These are phyloP conservation scores for Patiria miniata DNA, from an alignment of 35 echinoderm and acorn worm species.

Conservation along the genomic window DNA sequence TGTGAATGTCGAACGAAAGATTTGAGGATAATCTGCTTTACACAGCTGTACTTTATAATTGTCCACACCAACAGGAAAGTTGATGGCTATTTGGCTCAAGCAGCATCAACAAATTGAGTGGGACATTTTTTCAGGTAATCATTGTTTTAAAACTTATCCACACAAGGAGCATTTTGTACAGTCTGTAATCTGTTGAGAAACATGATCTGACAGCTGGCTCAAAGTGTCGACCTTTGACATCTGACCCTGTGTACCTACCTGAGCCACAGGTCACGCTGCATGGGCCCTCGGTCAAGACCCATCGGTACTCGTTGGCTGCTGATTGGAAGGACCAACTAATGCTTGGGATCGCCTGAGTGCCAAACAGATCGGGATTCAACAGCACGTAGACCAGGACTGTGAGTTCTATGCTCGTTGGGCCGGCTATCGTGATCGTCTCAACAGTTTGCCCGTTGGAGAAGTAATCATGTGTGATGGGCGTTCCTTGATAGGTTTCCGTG, in stretches of 20 bases:
- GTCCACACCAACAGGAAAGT: too few relatives aligned
- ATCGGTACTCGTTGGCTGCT: not conserved
- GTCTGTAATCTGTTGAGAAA: too few relatives aligned
- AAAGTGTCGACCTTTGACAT: not conserved
- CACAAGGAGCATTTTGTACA: too few relatives aligned
- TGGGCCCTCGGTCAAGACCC: not conserved
- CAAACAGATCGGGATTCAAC: not conserved
- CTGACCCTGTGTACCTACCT: not conserved
- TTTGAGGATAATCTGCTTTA: too few relatives aligned
- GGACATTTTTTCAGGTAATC: too few relatives aligned
- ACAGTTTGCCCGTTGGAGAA: not conserved
- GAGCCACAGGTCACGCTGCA: constrained; percentile 1
- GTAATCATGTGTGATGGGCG: not conserved
- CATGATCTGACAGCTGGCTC: too few relatives aligned
- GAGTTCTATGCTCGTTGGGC: not conserved
- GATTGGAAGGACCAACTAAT: not conserved
- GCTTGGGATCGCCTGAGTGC: not conserved
- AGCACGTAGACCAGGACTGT: not conserved
- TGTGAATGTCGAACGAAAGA: too few relatives aligned
- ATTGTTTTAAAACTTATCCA: too few relatives aligned
- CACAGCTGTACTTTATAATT: too few relatives aligned
- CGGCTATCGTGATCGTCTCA: not conserved
- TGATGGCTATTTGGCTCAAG: too few relatives aligned
- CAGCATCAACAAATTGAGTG: too few relatives aligned
- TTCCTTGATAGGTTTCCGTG: not conserved